Conservation (phyloP, 2,888 invertebrate genomes). For the Reticulitermes lucifugus region DNA sequence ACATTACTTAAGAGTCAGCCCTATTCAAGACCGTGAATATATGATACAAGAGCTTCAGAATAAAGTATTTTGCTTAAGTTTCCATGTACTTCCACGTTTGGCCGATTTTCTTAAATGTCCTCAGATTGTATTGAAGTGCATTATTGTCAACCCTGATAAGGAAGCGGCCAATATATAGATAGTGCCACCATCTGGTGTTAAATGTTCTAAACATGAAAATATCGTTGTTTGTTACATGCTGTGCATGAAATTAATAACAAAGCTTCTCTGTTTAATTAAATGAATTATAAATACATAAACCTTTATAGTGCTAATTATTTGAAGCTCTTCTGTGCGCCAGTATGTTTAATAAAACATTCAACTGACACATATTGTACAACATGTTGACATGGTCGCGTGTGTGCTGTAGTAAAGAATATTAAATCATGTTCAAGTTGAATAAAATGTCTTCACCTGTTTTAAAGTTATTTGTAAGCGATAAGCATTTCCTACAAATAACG, state of each 20-base stretch:
- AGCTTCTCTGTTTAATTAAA: too few species aligned
- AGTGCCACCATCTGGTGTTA: not conserved
- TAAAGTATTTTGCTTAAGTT: not conserved
- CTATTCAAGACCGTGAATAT: not conserved
- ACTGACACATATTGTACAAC: not conserved
- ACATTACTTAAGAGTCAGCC: not conserved
- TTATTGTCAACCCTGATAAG: not conserved
- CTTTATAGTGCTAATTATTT: too few species aligned
- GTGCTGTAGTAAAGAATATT: not conserved
- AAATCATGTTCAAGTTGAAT: not conserved
- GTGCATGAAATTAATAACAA: too few species aligned
- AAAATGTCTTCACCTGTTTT: conserved; percentile 24
- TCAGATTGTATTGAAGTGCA: not conserved
- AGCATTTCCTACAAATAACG: conserved; percentile 31
- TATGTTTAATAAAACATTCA: too few species aligned
- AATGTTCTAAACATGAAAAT: not conserved
- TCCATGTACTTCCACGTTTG: not conserved
- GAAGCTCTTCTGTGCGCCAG: too few species aligned
- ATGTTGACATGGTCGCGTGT: not conserved
- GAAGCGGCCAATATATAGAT: not conserved
- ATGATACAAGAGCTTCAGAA: not conserved
- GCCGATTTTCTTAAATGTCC: not conserved
- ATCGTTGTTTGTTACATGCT: not conserved
- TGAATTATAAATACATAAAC: too few species aligned
- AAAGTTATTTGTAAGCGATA: conserved; percentile 32